These are phyloP conservation scores for Spizaetus ornatus DNA, from an alignment of 2,113 vertebrate species.

Conservation along the genomic window DNA sequence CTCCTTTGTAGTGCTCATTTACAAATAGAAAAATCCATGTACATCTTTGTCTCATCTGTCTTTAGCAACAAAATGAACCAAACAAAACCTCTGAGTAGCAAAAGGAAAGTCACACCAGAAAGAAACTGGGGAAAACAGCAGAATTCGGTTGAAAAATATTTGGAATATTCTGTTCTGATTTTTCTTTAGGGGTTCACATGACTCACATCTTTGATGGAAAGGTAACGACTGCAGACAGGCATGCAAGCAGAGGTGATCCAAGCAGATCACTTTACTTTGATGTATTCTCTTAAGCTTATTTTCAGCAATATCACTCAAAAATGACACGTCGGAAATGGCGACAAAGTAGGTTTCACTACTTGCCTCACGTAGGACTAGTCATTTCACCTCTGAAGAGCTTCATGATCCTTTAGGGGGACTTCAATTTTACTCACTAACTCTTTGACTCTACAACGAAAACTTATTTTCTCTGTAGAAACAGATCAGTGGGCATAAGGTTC, in stretches of 20 bases:
- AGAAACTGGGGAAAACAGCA: background rate
- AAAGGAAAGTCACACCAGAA: background rate
- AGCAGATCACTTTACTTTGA: background rate
- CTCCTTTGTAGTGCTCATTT: background rate
- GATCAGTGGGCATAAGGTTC: background rate
- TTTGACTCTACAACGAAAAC: background rate
- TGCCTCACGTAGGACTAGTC: background rate
- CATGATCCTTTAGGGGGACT: background rate
- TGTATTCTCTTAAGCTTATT: background rate
- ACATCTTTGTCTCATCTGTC: background rate
- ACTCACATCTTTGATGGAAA: background rate
- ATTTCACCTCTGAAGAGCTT: background rate
- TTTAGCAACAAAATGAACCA: background rate
- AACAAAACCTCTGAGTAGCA: background rate
- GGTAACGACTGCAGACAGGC: background rate
- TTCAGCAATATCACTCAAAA: background rate
- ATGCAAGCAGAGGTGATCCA: background rate
- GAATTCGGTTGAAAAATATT: background rate
- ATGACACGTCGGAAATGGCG: background rate
- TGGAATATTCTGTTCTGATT: background rate
- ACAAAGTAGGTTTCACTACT: background rate
- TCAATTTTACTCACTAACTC: background rate
- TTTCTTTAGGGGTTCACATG: background rate
- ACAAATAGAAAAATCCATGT: constrained; percentile 35
- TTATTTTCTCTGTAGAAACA: background rate